Percentiles rank a stretch among this genome's conserved stretches.
Evolutionary conservation across 2,888 invertebrate species (phyloP).

Genomic region (Eupeodes luniger): DNA sequence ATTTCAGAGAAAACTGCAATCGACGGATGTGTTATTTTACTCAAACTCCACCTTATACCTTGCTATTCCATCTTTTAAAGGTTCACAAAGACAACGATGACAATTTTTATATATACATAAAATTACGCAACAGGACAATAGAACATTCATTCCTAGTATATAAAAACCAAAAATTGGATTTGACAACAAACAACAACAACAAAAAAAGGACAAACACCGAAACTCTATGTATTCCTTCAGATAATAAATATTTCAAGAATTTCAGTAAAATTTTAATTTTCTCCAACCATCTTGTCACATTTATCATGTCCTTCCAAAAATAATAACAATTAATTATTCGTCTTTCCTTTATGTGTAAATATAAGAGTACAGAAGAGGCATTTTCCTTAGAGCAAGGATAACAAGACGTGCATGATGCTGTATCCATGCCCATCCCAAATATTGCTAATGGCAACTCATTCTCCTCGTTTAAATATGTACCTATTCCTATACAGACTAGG

Average conservation of each 20-base stretch:
- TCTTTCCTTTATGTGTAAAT: not conserved
- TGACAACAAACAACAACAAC: not conserved
- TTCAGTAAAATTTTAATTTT: constrained; percentile 60
- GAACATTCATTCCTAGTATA: too few relatives aligned
- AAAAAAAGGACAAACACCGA: not conserved
- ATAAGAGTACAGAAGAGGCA: constrained; percentile 14
- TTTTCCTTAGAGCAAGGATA: constrained; percentile 43
- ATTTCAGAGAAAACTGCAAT: not conserved
- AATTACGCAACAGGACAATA: not conserved
- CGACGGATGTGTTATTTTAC: not conserved
- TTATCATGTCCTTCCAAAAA: constrained; percentile 59
- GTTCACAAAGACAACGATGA: not conserved
- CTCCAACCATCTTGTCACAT: constrained; percentile 46
- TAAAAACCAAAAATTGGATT: not conserved
- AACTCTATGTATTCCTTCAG: constrained; percentile 1
- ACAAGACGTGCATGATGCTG: constrained; percentile 20
- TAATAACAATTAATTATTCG: constrained; percentile 71
- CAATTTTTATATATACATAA: not conserved
- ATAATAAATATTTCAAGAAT: constrained; percentile 5
- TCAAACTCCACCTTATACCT: too few relatives aligned
- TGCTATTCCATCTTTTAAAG: not conserved
- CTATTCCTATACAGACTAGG: too few relatives aligned
- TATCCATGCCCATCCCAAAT: constrained; percentile 11
- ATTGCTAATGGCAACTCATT: constrained; percentile 35
- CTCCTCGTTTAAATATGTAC: not conserved